Base-by-base conservation (phyloP, 2,113 vertebrate species). In the Chrysochloris asiatica region DNA sequence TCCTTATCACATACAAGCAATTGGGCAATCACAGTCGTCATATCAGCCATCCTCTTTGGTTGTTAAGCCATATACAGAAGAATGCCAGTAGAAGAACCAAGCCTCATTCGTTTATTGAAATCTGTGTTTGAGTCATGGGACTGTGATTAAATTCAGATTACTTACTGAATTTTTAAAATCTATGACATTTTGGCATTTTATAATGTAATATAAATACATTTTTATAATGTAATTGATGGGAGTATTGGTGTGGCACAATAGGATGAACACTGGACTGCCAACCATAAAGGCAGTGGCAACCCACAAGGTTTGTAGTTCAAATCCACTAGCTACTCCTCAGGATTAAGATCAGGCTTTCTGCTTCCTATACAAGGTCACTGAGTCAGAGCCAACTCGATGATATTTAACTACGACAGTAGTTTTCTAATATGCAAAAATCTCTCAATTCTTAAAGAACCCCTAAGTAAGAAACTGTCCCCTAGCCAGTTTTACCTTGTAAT, bases 101-200 rank as follows among this genome's bases (percentile, higher is more conserved):
- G n/a, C 13, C 33, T 91, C 21, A 43, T 67, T 81, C 36, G 67
- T 93, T 81, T 41, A 1, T 28, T 41, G 43, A 72, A 91, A 77
- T 65, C 36, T 77, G 4, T 38, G n/a, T 84, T 77, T 88, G 63
- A 85, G 30, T 65, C 43, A 59, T 10, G 75, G 26, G 65, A 61
- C 5, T 33, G 54, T 71, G 38, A 38, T 48, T 81, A 30, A 87
- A 86, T 65, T 89, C 14, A 28, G 17, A 26, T 85, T 61, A 76
- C 85, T 93, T 85, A 52, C 8, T 41, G 26, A 82, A 63, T 67
- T 89, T 81, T 79, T 69, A 14, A 77, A 83, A 52, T 76, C 33
- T 86, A 19, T 78, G 56, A 80, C 86, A n/a, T 54, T 59, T 56
- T 50, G 21, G 9, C 63, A 69, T 89, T 86, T 73, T 43, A 86